phyloP scores from a whole-genome alignment of 2,797 vertebrate genomes.

The Acropternis orthonyx region DNA sequence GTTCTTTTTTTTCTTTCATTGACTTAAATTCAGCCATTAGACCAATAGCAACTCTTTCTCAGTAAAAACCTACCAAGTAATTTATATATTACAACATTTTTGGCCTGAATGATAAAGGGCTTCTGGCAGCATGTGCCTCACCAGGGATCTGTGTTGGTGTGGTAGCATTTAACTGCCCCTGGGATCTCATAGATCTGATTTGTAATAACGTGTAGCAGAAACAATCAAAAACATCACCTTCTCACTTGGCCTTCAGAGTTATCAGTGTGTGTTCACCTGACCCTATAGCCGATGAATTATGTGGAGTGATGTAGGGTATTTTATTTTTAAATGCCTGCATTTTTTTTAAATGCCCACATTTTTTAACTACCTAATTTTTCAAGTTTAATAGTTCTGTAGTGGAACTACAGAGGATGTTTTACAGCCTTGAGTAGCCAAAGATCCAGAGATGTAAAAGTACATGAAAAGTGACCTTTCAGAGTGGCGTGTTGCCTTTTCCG shows the following conservation, averaged over 20 bases:
- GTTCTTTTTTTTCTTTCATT: not conserved
- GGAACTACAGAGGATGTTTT: not conserved
- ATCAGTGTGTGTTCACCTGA: not conserved
- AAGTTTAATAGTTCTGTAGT: not conserved
- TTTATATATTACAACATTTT: not conserved
- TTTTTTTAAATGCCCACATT: not conserved
- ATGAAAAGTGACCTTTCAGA: not conserved
- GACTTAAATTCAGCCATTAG: not conserved
- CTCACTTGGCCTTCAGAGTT: not conserved
- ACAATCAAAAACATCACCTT: not conserved
- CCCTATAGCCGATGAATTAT: fast-evolving
- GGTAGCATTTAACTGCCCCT: not conserved
- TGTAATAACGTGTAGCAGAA: not conserved
- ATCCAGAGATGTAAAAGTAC: not conserved
- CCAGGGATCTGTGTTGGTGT: not conserved
- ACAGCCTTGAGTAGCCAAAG: not conserved
- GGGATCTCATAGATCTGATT: not conserved
- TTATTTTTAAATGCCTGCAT: not conserved
- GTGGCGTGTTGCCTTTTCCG: not conserved
- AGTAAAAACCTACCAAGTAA: not conserved
- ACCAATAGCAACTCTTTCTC: not conserved
- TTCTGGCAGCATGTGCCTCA: not conserved
- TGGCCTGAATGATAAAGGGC: not conserved
- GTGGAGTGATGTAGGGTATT: not conserved
- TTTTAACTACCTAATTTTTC: not conserved